Conservation (phyloP, 2,888 invertebrate species). For the Eristalis arbustorum region DNA sequence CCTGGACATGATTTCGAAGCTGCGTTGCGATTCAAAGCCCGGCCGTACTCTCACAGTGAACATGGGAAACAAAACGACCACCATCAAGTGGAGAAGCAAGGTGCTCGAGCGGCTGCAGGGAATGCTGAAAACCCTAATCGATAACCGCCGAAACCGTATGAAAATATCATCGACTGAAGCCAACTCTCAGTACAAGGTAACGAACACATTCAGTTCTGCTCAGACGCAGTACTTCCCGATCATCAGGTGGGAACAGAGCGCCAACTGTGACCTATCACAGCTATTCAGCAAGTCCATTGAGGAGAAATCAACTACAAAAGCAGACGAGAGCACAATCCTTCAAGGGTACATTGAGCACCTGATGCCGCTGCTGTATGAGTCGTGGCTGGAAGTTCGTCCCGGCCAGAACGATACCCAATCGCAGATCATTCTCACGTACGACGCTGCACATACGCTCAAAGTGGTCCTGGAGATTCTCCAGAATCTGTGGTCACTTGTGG, state of each 20-base stretch:
- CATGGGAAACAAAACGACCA: slow-evolving; percentile 87
- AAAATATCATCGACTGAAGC: background rate
- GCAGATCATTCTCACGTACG: slow-evolving; percentile 81
- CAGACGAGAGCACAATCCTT: slow-evolving; percentile 81
- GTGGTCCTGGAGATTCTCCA: slow-evolving; percentile 84
- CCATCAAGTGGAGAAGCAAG: slow-evolving; percentile 89
- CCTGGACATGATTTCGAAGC: slow-evolving; percentile 90
- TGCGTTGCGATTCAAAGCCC: slow-evolving; percentile 84
- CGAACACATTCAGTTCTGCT: slow-evolving; percentile 67
- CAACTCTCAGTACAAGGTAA: slow-evolving; percentile 74
- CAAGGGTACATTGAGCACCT: slow-evolving; percentile 85
- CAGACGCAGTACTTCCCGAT: slow-evolving; percentile 72
- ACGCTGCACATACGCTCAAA: slow-evolving; percentile 84
- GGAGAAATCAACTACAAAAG: slow-evolving; percentile 72
- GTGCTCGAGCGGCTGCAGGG: slow-evolving; percentile 87
- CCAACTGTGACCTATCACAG: slow-evolving; percentile 80
- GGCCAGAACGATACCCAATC: slow-evolving; percentile 70
- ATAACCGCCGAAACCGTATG: slow-evolving; percentile 67
- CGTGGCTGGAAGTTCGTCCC: slow-evolving; percentile 90
- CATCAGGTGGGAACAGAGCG: slow-evolving; percentile 73
- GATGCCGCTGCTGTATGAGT: slow-evolving; percentile 89
- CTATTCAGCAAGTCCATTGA: slow-evolving; percentile 80
- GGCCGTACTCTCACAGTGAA: slow-evolving; percentile 86
- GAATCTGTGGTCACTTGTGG: slow-evolving; percentile 82
- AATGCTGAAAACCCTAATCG: slow-evolving; percentile 81